Evolutionary conservation across 2,113 vertebrate genomes (phyloP).

Genomic region (Aptenodytes forsteri): DNA sequence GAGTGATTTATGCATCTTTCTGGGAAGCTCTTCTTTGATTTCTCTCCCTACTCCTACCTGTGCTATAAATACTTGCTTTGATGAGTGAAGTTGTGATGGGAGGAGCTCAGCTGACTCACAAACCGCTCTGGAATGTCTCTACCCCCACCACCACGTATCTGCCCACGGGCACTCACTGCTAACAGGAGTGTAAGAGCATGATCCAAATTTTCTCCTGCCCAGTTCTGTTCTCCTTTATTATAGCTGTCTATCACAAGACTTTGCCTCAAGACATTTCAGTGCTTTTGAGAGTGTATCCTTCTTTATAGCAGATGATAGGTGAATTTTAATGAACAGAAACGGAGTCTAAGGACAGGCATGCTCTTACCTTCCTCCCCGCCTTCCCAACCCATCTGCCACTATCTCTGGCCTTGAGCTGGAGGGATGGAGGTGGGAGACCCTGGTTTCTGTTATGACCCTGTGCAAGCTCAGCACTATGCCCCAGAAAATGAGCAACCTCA

Average conservation of each 20-base stretch:
- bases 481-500: conserved; percentile 38
- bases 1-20: conserved; percentile 57
- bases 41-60: conserved; percentile 37
- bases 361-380: neutral
- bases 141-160: neutral
- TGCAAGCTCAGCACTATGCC: conserved; percentile 26
- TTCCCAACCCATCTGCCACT: neutral
- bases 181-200: neutral
- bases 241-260: neutral
- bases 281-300: neutral
- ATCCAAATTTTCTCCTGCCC: neutral
- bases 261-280: neutral
- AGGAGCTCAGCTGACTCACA: conserved; percentile 24
- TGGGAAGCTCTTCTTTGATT: conserved; percentile 54
- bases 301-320: too few species aligned
- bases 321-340: neutral
- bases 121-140: conserved; percentile 26
- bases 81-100: conserved; percentile 57
- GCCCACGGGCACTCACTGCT: neutral
- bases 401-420: neutral
- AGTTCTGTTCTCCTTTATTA: neutral
- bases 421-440: neutral
- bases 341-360: neutral
- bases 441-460: neutral
- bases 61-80: conserved; percentile 69